These are phyloP conservation scores for Serilophus lunatus DNA, from an alignment of 2,113 vertebrate genomes.

Conservation along the genomic window DNA sequence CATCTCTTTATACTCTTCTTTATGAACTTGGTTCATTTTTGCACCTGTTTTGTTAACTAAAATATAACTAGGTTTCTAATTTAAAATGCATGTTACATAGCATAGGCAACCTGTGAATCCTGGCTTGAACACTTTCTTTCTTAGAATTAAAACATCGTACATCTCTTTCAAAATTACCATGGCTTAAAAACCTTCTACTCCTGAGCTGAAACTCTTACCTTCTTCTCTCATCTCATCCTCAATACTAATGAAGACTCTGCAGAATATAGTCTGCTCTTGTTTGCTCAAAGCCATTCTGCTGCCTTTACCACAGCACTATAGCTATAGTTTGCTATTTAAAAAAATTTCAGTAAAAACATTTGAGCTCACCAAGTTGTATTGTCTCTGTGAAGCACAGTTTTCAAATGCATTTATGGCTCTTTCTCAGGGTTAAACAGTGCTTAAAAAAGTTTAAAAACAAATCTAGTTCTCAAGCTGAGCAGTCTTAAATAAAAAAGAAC, in stretches of 20 bases:
- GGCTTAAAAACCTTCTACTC: neutral
- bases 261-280: neutral
- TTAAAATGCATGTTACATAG: neutral
- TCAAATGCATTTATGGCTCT: neutral
- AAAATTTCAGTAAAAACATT: neutral
- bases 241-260: neutral
- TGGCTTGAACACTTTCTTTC: neutral
- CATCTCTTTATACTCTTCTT: neutral
- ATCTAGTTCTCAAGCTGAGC: neutral
- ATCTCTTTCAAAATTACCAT: neutral
- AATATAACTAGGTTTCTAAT: neutral
- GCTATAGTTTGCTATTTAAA: neutral
- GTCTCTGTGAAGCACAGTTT: neutral
- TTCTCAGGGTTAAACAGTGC: neutral
- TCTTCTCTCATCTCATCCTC: neutral
- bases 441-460: neutral
- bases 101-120: neutral
- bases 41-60: neutral
- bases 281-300: neutral
- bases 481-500: neutral
- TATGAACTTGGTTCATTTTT: neutral
- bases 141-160: neutral
- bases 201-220: neutral
- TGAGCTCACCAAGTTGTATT: neutral
- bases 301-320: neutral